Base-by-base conservation (phyloP, 2,888 invertebrate species). In the Chaetogeoica ovagalla region DNA sequence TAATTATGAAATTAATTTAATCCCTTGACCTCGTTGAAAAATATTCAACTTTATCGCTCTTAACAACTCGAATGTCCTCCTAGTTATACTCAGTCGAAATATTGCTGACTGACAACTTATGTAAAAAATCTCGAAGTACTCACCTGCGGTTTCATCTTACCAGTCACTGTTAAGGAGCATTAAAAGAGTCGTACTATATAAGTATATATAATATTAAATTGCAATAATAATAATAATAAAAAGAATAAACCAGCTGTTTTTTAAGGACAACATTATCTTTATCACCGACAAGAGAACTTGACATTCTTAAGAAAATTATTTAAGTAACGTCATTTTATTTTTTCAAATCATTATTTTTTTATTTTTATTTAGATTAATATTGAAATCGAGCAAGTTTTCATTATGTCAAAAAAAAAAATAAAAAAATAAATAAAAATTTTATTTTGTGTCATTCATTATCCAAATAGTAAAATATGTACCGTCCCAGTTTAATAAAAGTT, bases 391-490 rank as follows among this genome's bases (percentile, higher is more conserved):
- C n/a, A n/a, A 39, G 66, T 75, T 66, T 43, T 23, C 59, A 30
- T 75, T 59, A 75, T 66, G 75, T 75, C 66, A 19, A 21, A 30
- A 30, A 59, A 57, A 43, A 57, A 23, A 43, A 43, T 4, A 30
- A n/a, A n/a, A n/a, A n/a, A n/a, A n/a, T n/a, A n/a, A n/a, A n/a
- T n/a, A n/a, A n/a, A n/a, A n/a, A 2, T 30, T 60, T 21, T 62
- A 30, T 62, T 62, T 30, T 23, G 4, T 15, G 30, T 62, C 23
- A 13, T 62, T 11, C 23, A 62, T 4, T 23, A 30, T 23, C 62
- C 62, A 23, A 30, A 62, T 13, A 30, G 60, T n/a, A 59, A 39
- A 43, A 65, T n/a, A 21, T 30, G 6, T 21, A 21, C n/a, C n/a
- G 11, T 66, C 43, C 21, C n/a, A 43, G 43, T 21, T 21, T 43